A percentile compares a stretch with the other conserved stretches of the same genome.
These are phyloP conservation scores for Pseudorhombus dupliciocellatus DNA, from an alignment of 2,113 vertebrate genomes.

Conservation along the genomic window DNA sequence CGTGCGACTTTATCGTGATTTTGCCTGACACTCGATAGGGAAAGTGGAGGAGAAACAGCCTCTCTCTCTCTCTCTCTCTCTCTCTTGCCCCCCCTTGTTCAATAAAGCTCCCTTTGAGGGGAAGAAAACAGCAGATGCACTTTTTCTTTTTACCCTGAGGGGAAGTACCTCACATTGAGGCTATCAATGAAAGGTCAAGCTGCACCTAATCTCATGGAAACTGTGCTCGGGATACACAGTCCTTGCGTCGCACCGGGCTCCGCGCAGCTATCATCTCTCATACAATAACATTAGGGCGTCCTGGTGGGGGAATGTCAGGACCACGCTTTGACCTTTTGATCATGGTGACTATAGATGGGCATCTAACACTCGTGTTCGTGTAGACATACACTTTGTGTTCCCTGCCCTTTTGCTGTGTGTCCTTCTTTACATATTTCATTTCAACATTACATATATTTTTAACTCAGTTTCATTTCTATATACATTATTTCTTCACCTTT, in stretches of 20 bases:
- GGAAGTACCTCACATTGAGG: slow-evolving; percentile 69
- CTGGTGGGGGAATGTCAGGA: slow-evolving; percentile 65
- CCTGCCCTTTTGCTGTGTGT: slow-evolving; percentile 59
- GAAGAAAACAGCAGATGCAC: slow-evolving; percentile 46
- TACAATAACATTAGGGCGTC: slow-evolving; percentile 64
- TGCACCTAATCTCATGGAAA: slow-evolving; percentile 66
- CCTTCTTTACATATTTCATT: neutral
- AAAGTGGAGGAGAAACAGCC: slow-evolving; percentile 45
- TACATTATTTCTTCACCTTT: too few relatives aligned
- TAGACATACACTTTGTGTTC: slow-evolving; percentile 53
- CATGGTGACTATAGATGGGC: slow-evolving; percentile 66
- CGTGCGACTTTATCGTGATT: slow-evolving; percentile 47
- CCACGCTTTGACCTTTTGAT: slow-evolving; percentile 74
- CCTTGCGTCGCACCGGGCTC: slow-evolving; percentile 17
- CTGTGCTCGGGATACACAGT: slow-evolving; percentile 57
- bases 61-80: too few relatives aligned
- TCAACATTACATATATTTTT: neutral
- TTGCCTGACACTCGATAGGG: slow-evolving; percentile 53
- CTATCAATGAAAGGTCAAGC: slow-evolving; percentile 75
- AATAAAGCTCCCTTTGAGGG: slow-evolving; percentile 68
- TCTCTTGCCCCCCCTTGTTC: slow-evolving; percentile 29
- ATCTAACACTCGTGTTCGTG: slow-evolving; percentile 50
- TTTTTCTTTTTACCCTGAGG: slow-evolving; percentile 68
- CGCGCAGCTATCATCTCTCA: slow-evolving; percentile 55
- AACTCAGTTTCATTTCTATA: too few relatives aligned